Evolutionary conservation across 2,113 vertebrate species (phyloP), one percentile per base, ranked within the genome.

Genomic region (Rhea americana): DNA sequence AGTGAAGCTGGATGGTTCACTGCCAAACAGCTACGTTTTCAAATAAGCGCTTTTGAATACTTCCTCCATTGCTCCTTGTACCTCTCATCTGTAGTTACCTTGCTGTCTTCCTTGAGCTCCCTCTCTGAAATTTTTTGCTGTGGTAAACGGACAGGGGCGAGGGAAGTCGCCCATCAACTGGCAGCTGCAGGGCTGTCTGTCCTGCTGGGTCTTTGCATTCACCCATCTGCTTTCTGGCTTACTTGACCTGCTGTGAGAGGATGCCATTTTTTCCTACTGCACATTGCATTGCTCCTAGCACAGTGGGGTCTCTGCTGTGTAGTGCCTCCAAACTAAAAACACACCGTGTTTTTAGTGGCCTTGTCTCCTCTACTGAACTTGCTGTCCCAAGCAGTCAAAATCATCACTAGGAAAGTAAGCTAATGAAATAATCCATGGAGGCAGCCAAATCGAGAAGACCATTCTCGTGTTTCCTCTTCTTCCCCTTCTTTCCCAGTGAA

Each of bases 401-500:
- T 53, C n/a, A 8, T 39, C 25, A 5, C 55, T 16, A 56, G 28
- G 28, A 56, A 30, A 56, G 28, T 26, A 55, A 26, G 53, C 53
- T 55, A 13, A 35, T 35, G 35, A 17, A 55, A 9, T 4, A 30
- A 16, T 20, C n/a, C 19, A 10, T 0, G 1, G 21, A 80, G 20
- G 26, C 66, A 59, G 22, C 43, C 67, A 55, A 32, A 26, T 55
- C 72, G 73, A 50, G 11, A 25, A n/a, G 22, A 50, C 59, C 12
- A 2, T 21, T 8, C 20, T 0, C 1, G 2, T 48, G 28, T 74
- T 74, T 2, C 2, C 24, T 26, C 13, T 10, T 75, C 30, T 35
- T 58, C 48, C 6, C 62, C 5, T 32, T 76, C 63, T 71, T 85
- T 17, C 41, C 20, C 55, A 56, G 55, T 15, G 5, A 17, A 56